phyloP scores from a whole-genome alignment of 92 coral and sea anemone genomes.

The Diadumene lineata region DNA sequence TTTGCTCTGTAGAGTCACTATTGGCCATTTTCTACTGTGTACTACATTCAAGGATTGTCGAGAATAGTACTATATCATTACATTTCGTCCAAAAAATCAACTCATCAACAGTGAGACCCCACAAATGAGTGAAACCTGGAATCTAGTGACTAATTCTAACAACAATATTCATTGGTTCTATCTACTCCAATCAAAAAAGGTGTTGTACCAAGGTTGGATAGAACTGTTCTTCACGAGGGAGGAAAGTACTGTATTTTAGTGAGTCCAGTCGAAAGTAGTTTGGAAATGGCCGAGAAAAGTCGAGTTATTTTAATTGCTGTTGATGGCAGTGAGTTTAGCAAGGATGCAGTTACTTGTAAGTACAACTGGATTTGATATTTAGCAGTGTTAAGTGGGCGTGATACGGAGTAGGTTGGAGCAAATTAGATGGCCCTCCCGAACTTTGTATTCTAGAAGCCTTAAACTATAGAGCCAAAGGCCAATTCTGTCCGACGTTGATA shows the following conservation, averaged over 20 bases:
- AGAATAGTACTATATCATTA: neutral
- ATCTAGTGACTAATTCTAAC: neutral
- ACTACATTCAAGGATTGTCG: neutral
- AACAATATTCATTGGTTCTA: neutral
- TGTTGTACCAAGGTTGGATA: neutral
- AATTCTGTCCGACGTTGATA: neutral
- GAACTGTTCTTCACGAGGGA: neutral
- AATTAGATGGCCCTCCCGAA: slow-evolving; percentile 2
- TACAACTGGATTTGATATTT: neutral
- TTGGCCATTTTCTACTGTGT: slow-evolving; percentile 30
- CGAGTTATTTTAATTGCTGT: slow-evolving; percentile 39
- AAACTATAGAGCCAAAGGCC: neutral
- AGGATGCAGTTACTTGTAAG: slow-evolving; percentile 49
- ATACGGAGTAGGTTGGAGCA: neutral
- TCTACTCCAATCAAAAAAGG: neutral
- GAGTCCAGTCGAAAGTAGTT: neutral
- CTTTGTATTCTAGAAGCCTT: neutral
- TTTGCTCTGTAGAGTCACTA: neutral
- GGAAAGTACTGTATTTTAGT: neutral
- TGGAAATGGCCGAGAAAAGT: neutral
- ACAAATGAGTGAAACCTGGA: neutral
- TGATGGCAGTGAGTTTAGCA: slow-evolving; percentile 53
- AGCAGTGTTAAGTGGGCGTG: neutral
- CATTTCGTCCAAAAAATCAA: neutral
- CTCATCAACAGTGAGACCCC: neutral